These are phyloP conservation scores for Lethocerus indicus DNA, from an alignment of 1,140 invertebrate genomes.

Conservation along the genomic window DNA sequence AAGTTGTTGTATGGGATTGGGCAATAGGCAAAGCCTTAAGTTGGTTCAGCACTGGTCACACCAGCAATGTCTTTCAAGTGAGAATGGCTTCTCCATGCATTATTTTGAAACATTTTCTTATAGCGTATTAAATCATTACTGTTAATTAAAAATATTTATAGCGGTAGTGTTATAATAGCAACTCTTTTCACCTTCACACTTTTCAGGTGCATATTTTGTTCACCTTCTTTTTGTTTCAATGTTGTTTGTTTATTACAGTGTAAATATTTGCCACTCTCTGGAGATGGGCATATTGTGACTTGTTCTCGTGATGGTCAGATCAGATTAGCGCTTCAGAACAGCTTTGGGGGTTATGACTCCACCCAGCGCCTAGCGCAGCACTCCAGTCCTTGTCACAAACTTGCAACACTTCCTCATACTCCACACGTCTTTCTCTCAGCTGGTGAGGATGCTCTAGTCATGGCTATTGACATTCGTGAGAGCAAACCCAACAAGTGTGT, in stretches of 20 bases:
- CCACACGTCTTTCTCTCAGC: slow-evolving; percentile 67
- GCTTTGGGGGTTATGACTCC: slow-evolving; percentile 29
- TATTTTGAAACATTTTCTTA: no score
- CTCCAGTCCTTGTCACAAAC: slow-evolving; percentile 56
- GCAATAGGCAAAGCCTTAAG: slow-evolving; percentile 42
- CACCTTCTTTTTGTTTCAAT: no score
- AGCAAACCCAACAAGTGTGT: slow-evolving; percentile 43
- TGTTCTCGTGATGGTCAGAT: slow-evolving; percentile 82
- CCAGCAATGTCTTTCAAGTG: slow-evolving; percentile 81
- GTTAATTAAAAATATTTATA: no score
- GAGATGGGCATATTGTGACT: slow-evolving; percentile 69
- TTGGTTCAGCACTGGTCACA: slow-evolving; percentile 59
- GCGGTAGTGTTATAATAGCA: no score
- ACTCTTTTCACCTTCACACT: no score
- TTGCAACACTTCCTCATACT: slow-evolving; percentile 50
- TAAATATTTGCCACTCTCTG: slow-evolving; percentile 47
- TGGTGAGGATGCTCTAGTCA: slow-evolving; percentile 73
- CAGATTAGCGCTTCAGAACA: slow-evolving; percentile 31
- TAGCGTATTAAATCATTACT: no score
- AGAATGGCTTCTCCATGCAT: no score
- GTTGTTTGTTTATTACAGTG: slow-evolving; percentile 27
- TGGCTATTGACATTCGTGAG: slow-evolving; percentile 63
- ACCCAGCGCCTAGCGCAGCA: slow-evolving; percentile 50
- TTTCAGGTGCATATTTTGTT: no score
- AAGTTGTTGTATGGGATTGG: slow-evolving; percentile 84